Base-by-base conservation (phyloP, 2,113 vertebrate species). In the Alouatta palliata region DNA sequence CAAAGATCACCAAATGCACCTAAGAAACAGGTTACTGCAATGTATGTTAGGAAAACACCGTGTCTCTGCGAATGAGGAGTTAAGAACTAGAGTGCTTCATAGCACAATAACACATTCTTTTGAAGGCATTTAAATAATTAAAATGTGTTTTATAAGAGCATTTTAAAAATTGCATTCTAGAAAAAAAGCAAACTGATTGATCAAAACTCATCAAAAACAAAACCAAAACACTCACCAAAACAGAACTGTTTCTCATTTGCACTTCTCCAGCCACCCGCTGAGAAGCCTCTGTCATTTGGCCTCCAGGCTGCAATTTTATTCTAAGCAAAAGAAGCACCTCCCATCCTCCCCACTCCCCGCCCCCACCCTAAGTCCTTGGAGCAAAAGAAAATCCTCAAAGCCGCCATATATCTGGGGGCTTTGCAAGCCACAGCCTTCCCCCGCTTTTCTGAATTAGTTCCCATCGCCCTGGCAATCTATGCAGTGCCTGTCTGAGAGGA, bases 101-200 rank as follows among this genome's bases (percentile, higher is more conserved):
- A 54, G 9, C 6, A 20, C 58, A 49, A 14, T 1, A 12, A 37
- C 23, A n/a, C 23, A 2, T 32, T 25, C 73, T 80, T 80, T 35
- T 75, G 64, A 61, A 94, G 83, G 47, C 68, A 47, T 76, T 83
- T 96, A 68, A 95, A 96, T 95, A 79, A 96, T 97, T 87, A 30
- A 95, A 88, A 45, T 47, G 40, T 25, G 85, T 80, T 77, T 45
- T 9, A 45, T 35, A 21, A 64, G 80, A 92, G 70, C 19, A 11
- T 23, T 71, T 86, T 92, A 27, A 64, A 76, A 92, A 32, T 16
- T 73, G 49, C 88, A 19, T 54, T 58, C 86, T 43, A 40, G 27
- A 85, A 49, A 96, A 90, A 90, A 90, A 86, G 58, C 32, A 47
- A 73, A 73, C 52, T 6, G 45, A 68, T 84, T 6, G 56, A 92